These are phyloP conservation scores for Bursaphelenchus okinawaensis DNA, from an alignment of 2,888 invertebrate genomes.

Conservation along the genomic window DNA sequence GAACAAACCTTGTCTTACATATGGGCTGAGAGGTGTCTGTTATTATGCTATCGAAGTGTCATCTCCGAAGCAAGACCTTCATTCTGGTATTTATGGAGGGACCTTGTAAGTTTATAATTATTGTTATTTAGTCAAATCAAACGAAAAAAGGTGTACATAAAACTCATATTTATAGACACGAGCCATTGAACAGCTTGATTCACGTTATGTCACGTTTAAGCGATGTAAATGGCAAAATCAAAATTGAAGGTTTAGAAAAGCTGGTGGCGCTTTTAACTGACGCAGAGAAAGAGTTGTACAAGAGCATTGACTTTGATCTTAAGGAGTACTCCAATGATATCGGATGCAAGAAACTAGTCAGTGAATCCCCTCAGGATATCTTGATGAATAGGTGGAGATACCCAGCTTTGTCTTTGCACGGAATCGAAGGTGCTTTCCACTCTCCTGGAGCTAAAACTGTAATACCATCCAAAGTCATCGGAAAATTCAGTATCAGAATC, in stretches of 20 bases:
- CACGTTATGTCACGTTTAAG: conserved; percentile 77
- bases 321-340: conserved; percentile 69
- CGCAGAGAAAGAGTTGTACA: conserved; percentile 66
- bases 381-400: conserved; percentile 92
- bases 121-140: too few relatives aligned
- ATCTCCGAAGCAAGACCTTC: conserved; percentile 78
- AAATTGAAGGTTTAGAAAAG: conserved; percentile 69
- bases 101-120: conserved; percentile 68
- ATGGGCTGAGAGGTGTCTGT: conserved; percentile 73
- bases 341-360: conserved; percentile 66
- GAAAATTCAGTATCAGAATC: conserved; percentile 91
- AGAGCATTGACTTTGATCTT: conserved; percentile 75
- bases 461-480: conserved; percentile 70
- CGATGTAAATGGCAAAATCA: conserved; percentile 79
- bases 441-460: conserved; percentile 79
- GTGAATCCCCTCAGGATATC: conserved; percentile 70
- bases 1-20: conserved; percentile 91
- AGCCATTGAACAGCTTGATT: conserved; percentile 85
- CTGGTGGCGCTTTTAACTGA: conserved; percentile 68
- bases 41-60: conserved; percentile 80
- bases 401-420: conserved; percentile 87
- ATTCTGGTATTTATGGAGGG: conserved; percentile 92
- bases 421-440: conserved; percentile 87
- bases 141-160: too few relatives aligned
- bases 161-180: conserved; percentile 62